Evolutionary conservation across 2,888 invertebrate species (phyloP), one percentile per base, ranked within the genome.

Genomic region (Archips crataeganus): DNA sequence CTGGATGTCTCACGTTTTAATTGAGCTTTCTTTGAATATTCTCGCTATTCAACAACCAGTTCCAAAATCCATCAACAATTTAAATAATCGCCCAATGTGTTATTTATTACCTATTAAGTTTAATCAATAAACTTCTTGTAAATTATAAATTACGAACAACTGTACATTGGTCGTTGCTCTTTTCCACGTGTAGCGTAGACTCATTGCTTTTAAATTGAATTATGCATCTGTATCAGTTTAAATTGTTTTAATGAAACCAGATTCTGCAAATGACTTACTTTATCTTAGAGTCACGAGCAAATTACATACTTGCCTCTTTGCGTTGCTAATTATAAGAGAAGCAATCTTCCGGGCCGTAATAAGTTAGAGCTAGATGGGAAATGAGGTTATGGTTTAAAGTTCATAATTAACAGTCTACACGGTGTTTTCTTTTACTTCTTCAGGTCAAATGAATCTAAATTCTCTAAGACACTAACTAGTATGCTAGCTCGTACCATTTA

Each of bases 221-320:
- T 13, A 59, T 59, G 34, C 34, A 59, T 54, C 54, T 54, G 54
- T 59, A 59, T 59, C 34, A 59, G 11, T 34, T 59, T 59, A 36
- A 57, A 57, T n/a, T 23, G 2, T 34, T n/a, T n/a, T 13, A 61
- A n/a, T 61, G n/a, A 36, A 10, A 61, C n/a, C n/a, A 39, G 60
- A 2, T 61, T 60, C 39, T 59, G 59, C 36, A 61, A 39, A 61
- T 61, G 32, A 61, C 39, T n/a, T 39, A 6, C n/a, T 54, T 23
- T 23, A 54, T 23, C 54, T 49, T 8, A 2, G 54, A 9, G 54
- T 23, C 15, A 23, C 54, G 23, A 54, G 9, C 23, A 54, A 54
- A 15, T 10, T 54, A 23, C 23, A 23, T 23, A 54, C 9, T 54
- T 54, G 8, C 39, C 15, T 61, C 39, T 39, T 39, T 15, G 39